Evolutionary conservation across 2,797 vertebrate genomes (phyloP).

Genomic region (Mormyrops boulengeri): DNA sequence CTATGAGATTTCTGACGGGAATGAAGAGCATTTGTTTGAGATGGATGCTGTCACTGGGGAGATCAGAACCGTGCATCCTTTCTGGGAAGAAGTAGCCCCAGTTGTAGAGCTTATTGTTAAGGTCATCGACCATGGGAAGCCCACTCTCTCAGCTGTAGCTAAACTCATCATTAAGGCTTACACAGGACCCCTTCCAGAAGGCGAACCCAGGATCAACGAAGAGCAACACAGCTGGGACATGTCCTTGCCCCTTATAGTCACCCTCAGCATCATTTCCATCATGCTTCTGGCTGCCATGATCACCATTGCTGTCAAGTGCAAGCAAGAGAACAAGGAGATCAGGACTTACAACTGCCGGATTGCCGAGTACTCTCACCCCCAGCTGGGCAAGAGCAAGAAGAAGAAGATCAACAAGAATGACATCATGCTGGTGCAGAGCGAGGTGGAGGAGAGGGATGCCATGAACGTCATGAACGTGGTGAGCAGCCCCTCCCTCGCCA

Average conservation of each 20-base stretch:
- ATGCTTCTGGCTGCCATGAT: conserved; percentile 97
- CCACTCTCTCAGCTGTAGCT: conserved; percentile 84
- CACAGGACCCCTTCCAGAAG: conserved; percentile 80
- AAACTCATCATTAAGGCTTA: conserved; percentile 87
- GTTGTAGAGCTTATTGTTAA: conserved; percentile 89
- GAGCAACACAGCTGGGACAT: conserved; percentile 94
- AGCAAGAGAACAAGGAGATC: conserved; percentile 98
- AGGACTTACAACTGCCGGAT: conserved; percentile 98
- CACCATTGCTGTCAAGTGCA: conserved; percentile 95
- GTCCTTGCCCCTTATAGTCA: conserved; percentile 92
- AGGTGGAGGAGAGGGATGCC: conserved; percentile 96
- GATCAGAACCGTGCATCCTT: conserved; percentile 85
- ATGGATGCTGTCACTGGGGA: conserved; percentile 89
- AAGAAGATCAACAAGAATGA: conserved; percentile 99
- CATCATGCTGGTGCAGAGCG: conserved; percentile 99
- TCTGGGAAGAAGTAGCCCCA: conserved; percentile 88
- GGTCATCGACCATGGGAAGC: conserved; percentile 93
- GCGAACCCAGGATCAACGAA: conserved; percentile 79
- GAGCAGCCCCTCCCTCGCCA: conserved; percentile 98
- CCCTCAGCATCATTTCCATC: conserved; percentile 91
- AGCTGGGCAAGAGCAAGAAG: conserved; percentile 92
- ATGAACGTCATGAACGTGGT: conserved; percentile 99
- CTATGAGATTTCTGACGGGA: conserved; percentile 93
- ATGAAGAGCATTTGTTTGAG: conserved; percentile 93
- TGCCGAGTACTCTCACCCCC: conserved; percentile 96